Evolutionary conservation across 2,797 vertebrate genomes (phyloP).

Genomic region (Rhinatrema bivittatum): DNA sequence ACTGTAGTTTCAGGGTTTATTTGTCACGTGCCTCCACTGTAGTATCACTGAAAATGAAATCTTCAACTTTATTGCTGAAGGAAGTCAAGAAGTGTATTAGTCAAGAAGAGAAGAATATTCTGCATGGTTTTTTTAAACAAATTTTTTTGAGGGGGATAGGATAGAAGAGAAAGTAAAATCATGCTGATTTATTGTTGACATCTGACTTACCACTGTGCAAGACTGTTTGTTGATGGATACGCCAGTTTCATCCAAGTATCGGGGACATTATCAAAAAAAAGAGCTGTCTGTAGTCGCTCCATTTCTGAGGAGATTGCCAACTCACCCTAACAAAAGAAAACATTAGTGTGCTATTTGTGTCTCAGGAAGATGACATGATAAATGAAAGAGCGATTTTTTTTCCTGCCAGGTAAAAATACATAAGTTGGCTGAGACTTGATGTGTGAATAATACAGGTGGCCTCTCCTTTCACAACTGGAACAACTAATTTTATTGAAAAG

Average conservation of each 20-base stretch:
- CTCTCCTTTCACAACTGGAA: slow-evolving; percentile 27
- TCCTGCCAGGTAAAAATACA: slow-evolving; percentile 61
- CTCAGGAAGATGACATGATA: slow-evolving; percentile 88
- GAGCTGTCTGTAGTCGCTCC: slow-evolving; percentile 84
- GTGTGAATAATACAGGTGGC: slow-evolving; percentile 43
- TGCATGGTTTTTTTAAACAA: too few relatives aligned
- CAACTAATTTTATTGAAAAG: slow-evolving; percentile 44
- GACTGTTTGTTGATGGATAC: slow-evolving; percentile 78
- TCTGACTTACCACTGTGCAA: slow-evolving; percentile 55
- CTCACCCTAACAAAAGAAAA: slow-evolving; percentile 97
- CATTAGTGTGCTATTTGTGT: slow-evolving; percentile 87
- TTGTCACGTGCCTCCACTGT: too few relatives aligned
- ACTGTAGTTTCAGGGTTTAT: too few relatives aligned
- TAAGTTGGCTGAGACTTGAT: slow-evolving; percentile 60
- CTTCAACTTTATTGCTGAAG: too few relatives aligned
- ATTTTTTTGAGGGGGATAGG: too few relatives aligned
- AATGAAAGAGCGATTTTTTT: slow-evolving; percentile 59
- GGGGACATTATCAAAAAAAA: slow-evolving; percentile 88
- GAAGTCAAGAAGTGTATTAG: too few relatives aligned
- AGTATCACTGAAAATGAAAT: too few relatives aligned
- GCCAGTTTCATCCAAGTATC: slow-evolving; percentile 81
- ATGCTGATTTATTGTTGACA: slow-evolving; percentile 47
- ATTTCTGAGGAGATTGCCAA: slow-evolving; percentile 93
- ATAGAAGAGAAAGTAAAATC: slow-evolving; percentile 44
- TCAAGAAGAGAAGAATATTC: too few relatives aligned